A percentile compares a stretch with the other conserved stretches of the same genome.
Conservation (phyloP, 2,888 invertebrate genomes). For the Amiota mariae region DNA sequence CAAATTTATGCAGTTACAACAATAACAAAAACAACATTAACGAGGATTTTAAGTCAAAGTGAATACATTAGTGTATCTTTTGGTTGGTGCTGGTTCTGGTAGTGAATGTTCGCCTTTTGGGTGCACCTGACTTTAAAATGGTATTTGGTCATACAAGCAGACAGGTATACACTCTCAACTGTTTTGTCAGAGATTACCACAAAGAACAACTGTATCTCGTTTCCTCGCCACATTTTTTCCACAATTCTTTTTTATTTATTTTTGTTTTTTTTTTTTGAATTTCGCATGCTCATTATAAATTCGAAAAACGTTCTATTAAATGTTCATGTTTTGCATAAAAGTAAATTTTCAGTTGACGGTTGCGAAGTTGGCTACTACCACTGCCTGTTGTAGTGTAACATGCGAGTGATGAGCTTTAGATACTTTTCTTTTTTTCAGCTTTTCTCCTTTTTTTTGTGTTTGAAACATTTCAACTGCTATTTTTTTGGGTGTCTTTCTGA, state of each 20-base stretch:
- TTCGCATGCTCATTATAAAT: slow-evolving; percentile 53
- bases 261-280: neutral
- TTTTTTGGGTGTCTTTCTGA: too few relatives aligned
- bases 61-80: too few relatives aligned
- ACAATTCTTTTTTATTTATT: neutral
- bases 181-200: neutral
- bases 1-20: neutral
- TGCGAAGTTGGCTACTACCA: neutral
- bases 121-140: neutral
- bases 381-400: too few relatives aligned
- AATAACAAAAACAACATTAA: too few relatives aligned
- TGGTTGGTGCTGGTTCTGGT: too few relatives aligned
- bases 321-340: slow-evolving; percentile 55
- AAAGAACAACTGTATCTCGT: neutral
- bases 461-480: too few relatives aligned
- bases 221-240: neutral
- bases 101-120: neutral
- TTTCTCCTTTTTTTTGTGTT: neutral
- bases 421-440: too few relatives aligned
- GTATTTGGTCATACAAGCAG: neutral
- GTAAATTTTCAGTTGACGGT: slow-evolving; percentile 11
- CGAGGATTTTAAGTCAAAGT: too few relatives aligned
- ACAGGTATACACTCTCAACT: neutral
- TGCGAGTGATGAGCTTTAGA: too few relatives aligned
- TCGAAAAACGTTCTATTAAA: slow-evolving; percentile 57